Evolutionary conservation across 2,797 vertebrate genomes (phyloP).

Genomic region (Nyctalus aviator): DNA sequence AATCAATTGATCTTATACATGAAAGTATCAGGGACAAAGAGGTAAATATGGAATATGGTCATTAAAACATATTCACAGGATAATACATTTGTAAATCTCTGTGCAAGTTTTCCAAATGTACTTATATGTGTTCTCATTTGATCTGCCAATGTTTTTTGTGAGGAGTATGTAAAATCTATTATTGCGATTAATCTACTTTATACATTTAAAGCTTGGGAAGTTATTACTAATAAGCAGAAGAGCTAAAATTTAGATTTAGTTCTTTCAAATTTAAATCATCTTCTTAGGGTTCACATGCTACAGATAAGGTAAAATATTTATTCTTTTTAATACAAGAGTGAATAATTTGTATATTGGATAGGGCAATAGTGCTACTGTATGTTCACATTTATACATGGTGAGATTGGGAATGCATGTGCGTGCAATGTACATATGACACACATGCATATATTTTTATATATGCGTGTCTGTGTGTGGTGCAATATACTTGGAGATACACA

Average conservation of each 20-base stretch:
- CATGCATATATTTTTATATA: neutral
- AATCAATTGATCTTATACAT: neutral
- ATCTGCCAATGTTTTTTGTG: neutral
- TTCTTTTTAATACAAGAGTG: neutral
- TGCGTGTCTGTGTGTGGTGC: neutral
- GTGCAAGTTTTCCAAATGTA: neutral
- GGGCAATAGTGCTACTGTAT: neutral
- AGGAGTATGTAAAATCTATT: neutral
- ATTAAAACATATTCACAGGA: neutral
- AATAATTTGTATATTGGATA: neutral
- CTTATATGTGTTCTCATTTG: neutral
- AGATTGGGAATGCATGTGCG: neutral
- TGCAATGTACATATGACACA: neutral
- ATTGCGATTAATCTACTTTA: neutral
- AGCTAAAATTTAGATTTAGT: neutral
- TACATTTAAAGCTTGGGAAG: neutral
- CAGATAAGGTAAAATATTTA: neutral
- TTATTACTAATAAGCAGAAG: neutral
- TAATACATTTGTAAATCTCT: neutral
- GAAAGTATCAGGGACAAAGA: neutral
- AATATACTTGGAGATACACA: neutral
- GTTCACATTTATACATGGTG: neutral
- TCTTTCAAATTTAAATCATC: neutral
- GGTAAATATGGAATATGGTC: neutral
- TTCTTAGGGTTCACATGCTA: neutral